Percentiles rank a stretch among this genome's conserved stretches.
phyloP scores from a whole-genome alignment of 37 sponge, comb jelly and placozoan genomes.

The Aplysina aerophoba region DNA sequence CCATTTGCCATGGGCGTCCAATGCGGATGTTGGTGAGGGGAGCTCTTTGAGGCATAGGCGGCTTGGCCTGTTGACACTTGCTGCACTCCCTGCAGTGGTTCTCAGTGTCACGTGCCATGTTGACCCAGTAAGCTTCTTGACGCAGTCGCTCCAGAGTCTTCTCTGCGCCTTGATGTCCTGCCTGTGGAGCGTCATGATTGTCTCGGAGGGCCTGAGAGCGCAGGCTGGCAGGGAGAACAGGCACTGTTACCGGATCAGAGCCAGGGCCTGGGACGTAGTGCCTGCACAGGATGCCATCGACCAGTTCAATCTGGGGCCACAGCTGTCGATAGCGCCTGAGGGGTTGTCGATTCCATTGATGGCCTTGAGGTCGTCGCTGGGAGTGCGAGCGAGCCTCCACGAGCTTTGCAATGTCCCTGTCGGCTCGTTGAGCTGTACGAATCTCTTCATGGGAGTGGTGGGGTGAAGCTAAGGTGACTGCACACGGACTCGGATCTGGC shows the following conservation, averaged over 20 bases:
- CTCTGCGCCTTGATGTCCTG: slow-evolving; percentile 64
- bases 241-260: slow-evolving; percentile 7
- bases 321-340: slow-evolving; percentile 51
- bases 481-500: too few relatives aligned
- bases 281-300: slow-evolving; percentile 54
- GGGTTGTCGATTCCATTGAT: slow-evolving; percentile 39
- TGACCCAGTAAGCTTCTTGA: slow-evolving; percentile 55
- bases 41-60: slow-evolving; percentile 13
- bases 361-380: background rate
- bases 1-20: slow-evolving; percentile 17
- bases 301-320: slow-evolving; percentile 45
- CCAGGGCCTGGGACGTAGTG: slow-evolving; percentile 32
- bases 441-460: background rate
- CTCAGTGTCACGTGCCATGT: slow-evolving; percentile 47
- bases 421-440: background rate
- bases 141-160: slow-evolving; percentile 54
- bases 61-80: slow-evolving; percentile 43
- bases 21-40: slow-evolving; percentile 13
- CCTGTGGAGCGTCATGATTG: slow-evolving; percentile 28
- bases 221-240: slow-evolving; percentile 25
- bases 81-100: slow-evolving; percentile 49
- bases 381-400: background rate
- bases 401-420: too few relatives aligned
- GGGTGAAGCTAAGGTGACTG: too few relatives aligned
- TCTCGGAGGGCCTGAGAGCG: background rate